Evolutionary conservation across 2,113 vertebrate species (phyloP).

Genomic region (human (Homo sapiens)): GRCh38 chr4:69727501-69728000

Average conservation of each 20-base stretch:
- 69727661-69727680: neutral
- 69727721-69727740: neutral
- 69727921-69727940: neutral
- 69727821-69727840: neutral
- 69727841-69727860: neutral
- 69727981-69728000: neutral
- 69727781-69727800: neutral
- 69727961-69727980: neutral
- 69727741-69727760: neutral
- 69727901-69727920: neutral
- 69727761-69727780: neutral
- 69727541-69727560: neutral
- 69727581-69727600: neutral
- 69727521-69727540: neutral
- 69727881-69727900: neutral
- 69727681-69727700: neutral
- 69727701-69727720: neutral
- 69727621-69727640: neutral
- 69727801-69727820: neutral
- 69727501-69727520: neutral
- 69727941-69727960: neutral
- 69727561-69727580: neutral
- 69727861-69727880: constrained; percentile 22
- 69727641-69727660: neutral
- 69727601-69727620: neutral